Base-by-base conservation (phyloP, 2,888 invertebrate species). In the Augochlorella aurata region DNA sequence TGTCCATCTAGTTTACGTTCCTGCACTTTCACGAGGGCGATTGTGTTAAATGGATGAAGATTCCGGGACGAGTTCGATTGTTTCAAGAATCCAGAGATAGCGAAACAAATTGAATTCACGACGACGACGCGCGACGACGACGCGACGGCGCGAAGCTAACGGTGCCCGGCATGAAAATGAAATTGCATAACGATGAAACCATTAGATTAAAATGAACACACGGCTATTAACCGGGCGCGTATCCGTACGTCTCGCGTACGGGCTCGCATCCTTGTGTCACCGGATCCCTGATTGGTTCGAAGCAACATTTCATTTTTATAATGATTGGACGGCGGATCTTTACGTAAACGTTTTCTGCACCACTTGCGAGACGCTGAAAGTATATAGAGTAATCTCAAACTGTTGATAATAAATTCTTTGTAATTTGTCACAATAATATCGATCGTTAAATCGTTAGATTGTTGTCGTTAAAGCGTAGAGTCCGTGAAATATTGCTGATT, bases 1-100 rank as follows among this genome's bases (percentile, higher is more conserved):
- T 82, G 77, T 82, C 82, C 82, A 18, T 69, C 49, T 54, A 67
- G 82, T 82, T 82, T 77, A 82, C 61, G 70, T 67, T 52, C 71
- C 52, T 73, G 24, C 50, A 45, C 63, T 74, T 71, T 65, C 73
- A 45, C 50, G n/a, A 18, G 18, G 29, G 12, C 66, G 63, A 74
- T 70, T 50, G 52, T 63, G 73, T 77, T 82, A 82, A 82, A 77
- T 74, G 70, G 58, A 71, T 67, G 82, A 82, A 77, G 74, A 77
- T 74, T 77, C 77, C 69, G 29, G 47, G 73, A 54, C 63, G 52
- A 44, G 18, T 74, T 82, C 82, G 83, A 69, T 47, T 65, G 83
- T 29, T 67, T 52, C 58, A 73, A 82, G 75, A 67, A 71, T 63
- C 50, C 49, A 14, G 49, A 50, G 45, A 69, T 24, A 52, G 38